phyloP scores from a whole-genome alignment of 2,113 vertebrate species.

The Lanius collurio region DNA sequence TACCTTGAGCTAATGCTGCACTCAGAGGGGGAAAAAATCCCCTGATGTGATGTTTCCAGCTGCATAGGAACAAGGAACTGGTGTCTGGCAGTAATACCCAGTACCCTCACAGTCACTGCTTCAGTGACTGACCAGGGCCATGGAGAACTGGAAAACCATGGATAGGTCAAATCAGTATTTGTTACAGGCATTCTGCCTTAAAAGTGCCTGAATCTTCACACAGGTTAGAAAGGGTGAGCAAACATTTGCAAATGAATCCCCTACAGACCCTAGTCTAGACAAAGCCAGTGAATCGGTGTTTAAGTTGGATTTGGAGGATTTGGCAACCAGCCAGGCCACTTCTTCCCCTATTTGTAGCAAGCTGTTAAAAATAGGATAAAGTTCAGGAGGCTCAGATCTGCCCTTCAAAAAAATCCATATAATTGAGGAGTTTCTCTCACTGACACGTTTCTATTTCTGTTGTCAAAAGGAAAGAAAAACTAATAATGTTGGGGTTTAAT shows the following conservation, averaged over 20 bases:
- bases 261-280: conserved; percentile 3
- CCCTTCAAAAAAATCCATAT: conserved; percentile 39
- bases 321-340: not conserved
- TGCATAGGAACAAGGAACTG: not conserved
- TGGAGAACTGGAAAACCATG: not conserved
- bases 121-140: not conserved
- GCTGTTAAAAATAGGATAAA: conserved; percentile 35
- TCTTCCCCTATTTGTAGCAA: not conserved
- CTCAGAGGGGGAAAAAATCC: not conserved
- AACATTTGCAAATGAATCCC: conserved; percentile 1
- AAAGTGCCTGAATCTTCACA: not conserved
- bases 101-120: not conserved
- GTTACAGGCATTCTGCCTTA: not conserved
- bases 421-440: conserved; percentile 56
- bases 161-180: not conserved
- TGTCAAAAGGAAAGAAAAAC: conserved; percentile 53
- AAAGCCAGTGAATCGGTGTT: not conserved
- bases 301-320: not conserved
- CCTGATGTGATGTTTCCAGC: not conserved
- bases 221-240: not conserved
- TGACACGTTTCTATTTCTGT: conserved; percentile 11
- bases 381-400: conserved; percentile 40
- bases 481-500: conserved; percentile 52
- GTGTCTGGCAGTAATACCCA: not conserved
- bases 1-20: not conserved